Conservation (phyloP, 2,113 vertebrate species). For the Ochotona curzoniae region DNA sequence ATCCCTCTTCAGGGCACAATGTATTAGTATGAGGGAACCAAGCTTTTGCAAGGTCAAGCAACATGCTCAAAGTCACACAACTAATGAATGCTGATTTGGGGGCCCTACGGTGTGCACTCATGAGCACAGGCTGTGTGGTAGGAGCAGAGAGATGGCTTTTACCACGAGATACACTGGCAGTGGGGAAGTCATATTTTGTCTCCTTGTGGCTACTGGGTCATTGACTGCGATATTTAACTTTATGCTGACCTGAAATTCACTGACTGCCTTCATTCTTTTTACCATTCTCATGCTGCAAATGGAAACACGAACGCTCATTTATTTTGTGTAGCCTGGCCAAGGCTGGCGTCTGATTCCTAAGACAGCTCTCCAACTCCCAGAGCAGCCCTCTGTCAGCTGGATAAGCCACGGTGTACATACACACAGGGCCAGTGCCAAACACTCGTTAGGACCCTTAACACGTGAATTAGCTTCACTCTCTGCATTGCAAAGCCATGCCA, state of each 20-base stretch:
- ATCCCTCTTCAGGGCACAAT: neutral
- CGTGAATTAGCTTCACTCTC: neutral
- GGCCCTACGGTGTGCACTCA: no score
- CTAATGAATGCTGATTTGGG: neutral
- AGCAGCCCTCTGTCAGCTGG: neutral
- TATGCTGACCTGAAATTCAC: constrained; percentile 1
- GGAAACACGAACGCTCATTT: constrained; percentile 52
- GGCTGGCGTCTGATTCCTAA: constrained; percentile 24
- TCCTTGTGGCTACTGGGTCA: neutral
- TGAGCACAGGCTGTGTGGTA: neutral
- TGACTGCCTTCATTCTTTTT: neutral
- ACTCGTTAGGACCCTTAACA: neutral
- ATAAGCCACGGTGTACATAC: neutral
- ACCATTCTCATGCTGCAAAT: constrained; percentile 12
- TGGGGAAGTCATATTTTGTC: neutral
- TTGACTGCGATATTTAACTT: constrained; percentile 38
- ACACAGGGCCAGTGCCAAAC: neutral
- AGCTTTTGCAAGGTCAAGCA: neutral
- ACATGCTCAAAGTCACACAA: neutral
- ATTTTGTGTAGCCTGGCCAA: constrained; percentile 37
- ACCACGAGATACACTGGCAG: fast-evolving
- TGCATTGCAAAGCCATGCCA: constrained; percentile 27
- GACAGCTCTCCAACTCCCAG: constrained; percentile 3
- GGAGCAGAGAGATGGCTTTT: no score
- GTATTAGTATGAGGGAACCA: neutral